These are phyloP conservation scores for Manduca sexta DNA, from an alignment of 1,140 invertebrate species.

Conservation along the genomic window DNA sequence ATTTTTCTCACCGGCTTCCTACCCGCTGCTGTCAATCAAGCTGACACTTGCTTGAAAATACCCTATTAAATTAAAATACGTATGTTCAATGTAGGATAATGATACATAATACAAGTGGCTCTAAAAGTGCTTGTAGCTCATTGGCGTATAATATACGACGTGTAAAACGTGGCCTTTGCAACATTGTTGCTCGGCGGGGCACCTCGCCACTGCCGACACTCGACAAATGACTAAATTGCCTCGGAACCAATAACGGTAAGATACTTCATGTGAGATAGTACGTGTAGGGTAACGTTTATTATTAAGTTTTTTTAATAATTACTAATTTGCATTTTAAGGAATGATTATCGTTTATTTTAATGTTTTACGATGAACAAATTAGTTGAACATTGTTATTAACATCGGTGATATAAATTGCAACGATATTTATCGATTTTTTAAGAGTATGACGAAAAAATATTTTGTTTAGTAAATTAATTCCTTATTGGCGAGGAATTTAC, in stretches of 20 bases:
- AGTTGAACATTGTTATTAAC: too few relatives aligned
- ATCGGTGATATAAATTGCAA: too few relatives aligned
- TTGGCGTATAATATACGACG: conserved; percentile 45
- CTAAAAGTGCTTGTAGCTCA: conserved; percentile 10
- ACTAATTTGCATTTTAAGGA: background rate
- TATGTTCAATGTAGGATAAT: conserved; percentile 2
- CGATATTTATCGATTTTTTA: too few relatives aligned
- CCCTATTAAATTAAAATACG: conserved; percentile 1
- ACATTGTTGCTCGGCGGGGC: conserved; percentile 15
- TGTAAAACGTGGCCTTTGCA: conserved; percentile 32
- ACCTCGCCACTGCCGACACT: conserved; percentile 32
- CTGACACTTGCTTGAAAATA: background rate
- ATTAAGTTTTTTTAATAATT: background rate
- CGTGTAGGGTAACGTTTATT: background rate
- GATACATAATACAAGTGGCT: conserved; percentile 3
- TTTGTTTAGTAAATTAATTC: too few relatives aligned
- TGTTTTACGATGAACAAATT: too few relatives aligned
- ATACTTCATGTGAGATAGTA: conserved; percentile 28
- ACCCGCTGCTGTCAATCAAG: too few relatives aligned
- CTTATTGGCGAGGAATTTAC: too few relatives aligned
- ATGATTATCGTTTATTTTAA: too few relatives aligned
- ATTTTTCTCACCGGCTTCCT: too few relatives aligned
- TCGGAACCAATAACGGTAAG: conserved; percentile 32
- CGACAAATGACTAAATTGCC: conserved; percentile 58
- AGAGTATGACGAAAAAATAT: too few relatives aligned